Percentiles rank a stretch among this genome's conserved stretches.
Conservation (phyloP, 2,797 vertebrate species). For the Chelonia mydas region DNA sequence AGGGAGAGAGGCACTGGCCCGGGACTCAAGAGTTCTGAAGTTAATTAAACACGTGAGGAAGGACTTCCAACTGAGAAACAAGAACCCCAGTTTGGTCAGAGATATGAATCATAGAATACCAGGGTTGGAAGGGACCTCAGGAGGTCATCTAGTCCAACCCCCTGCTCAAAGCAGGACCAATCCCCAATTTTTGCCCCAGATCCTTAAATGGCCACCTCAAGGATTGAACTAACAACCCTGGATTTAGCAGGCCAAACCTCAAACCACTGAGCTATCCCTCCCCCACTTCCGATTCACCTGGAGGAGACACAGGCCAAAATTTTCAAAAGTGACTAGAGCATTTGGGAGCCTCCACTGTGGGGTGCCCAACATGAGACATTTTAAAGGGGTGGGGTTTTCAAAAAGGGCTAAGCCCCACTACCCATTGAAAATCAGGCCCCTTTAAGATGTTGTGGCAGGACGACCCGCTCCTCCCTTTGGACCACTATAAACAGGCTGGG, state of each 20-base stretch:
- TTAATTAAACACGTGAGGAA: neutral
- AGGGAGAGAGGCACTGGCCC: neutral
- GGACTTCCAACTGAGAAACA: neutral
- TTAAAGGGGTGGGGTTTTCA: neutral
- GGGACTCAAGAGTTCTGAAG: neutral
- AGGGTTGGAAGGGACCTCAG: no score
- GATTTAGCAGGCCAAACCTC: no score
- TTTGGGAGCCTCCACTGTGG: neutral
- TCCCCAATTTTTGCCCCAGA: no score
- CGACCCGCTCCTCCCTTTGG: neutral
- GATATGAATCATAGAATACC: neutral
- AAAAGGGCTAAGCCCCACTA: neutral
- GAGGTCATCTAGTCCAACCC: no score
- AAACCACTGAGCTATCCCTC: no score
- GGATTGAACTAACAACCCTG: no score
- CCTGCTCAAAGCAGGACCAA: no score
- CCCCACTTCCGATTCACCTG: neutral
- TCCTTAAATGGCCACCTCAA: no score
- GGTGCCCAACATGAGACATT: neutral
- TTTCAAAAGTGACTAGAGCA: neutral
- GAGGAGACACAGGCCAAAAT: neutral
- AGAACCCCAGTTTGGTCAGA: neutral
- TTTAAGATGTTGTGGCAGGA: neutral
- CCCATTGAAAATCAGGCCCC: neutral
- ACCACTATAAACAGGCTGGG: neutral